phyloP scores from a whole-genome alignment of 53 echinoderm and acorn worm species.

The Arbacia lixula region DNA sequence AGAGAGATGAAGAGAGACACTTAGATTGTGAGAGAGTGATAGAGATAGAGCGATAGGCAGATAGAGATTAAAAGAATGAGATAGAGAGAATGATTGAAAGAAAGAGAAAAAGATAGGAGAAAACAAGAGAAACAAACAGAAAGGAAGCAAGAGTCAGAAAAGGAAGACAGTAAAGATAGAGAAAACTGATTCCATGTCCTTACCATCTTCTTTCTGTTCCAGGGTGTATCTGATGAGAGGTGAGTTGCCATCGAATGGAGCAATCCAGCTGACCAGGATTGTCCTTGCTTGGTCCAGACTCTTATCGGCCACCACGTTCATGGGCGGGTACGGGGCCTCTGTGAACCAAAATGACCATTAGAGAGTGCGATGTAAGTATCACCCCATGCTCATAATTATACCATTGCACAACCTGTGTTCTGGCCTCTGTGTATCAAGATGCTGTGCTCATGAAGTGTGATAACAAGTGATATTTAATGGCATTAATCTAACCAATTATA shows the following conservation, averaged over 20 bases:
- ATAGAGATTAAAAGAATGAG: neutral
- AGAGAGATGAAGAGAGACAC: no score
- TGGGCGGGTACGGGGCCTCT: conserved; percentile 86
- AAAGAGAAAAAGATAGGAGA: neutral
- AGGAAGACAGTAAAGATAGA: neutral
- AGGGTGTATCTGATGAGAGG: conserved; percentile 91
- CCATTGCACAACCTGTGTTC: no score
- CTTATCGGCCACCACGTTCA: conserved; percentile 58
- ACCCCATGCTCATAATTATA: no score
- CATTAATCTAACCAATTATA: no score
- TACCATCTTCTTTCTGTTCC: conserved; percentile 93
- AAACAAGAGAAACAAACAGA: neutral
- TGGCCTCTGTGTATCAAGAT: no score
- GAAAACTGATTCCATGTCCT: no score
- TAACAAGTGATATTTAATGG: no score
- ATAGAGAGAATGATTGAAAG: neutral
- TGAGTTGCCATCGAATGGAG: conserved; percentile 86
- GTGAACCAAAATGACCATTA: no score
- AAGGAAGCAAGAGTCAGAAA: neutral
- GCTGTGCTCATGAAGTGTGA: no score
- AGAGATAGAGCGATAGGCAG: no score
- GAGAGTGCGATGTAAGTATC: no score
- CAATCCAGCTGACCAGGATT: conserved; percentile 80
- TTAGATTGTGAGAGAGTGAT: no score
- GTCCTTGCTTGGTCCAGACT: conserved; percentile 69